Percentiles rank a stretch among this genome's conserved stretches.
These are phyloP conservation scores for Drosophila saltans DNA, from an alignment of 1,140 invertebrate species.

Conservation along the genomic window DNA sequence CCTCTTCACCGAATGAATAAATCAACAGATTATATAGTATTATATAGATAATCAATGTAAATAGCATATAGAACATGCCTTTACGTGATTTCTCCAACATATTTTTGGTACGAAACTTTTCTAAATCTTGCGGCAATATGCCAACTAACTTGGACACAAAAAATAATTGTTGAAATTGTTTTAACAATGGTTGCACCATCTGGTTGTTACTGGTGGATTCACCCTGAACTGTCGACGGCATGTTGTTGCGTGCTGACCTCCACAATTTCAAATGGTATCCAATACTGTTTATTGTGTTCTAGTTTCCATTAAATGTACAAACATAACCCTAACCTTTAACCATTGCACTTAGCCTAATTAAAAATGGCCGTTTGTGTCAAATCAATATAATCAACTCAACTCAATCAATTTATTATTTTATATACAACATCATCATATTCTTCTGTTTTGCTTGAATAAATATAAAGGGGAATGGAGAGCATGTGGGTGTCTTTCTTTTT, in stretches of 20 bases:
- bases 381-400: constrained; percentile 68
- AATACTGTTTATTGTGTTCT: neutral
- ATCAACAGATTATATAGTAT: constrained; percentile 72
- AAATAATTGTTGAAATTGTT: constrained; percentile 72
- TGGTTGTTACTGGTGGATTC: neutral
- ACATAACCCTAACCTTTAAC: constrained; percentile 15
- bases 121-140: constrained; percentile 66
- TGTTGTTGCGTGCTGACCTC: constrained; percentile 39
- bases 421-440: constrained; percentile 20
- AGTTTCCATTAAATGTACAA: neutral
- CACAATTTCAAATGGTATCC: constrained; percentile 40
- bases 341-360: constrained; percentile 68
- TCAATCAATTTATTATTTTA: constrained; percentile 34
- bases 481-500: neutral
- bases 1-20: constrained; percentile 72
- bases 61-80: constrained; percentile 62
- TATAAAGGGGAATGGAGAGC: neutral
- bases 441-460: constrained; percentile 15
- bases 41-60: constrained; percentile 50
- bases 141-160: constrained; percentile 68
- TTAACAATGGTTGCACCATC: constrained; percentile 61
- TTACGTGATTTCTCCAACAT: constrained; percentile 65
- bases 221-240: constrained; percentile 33
- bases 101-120: constrained; percentile 60
- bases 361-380: constrained; percentile 35